Base-by-base conservation (phyloP, 2,797 vertebrate species). In the Orientallactaga sibirica region DNA sequence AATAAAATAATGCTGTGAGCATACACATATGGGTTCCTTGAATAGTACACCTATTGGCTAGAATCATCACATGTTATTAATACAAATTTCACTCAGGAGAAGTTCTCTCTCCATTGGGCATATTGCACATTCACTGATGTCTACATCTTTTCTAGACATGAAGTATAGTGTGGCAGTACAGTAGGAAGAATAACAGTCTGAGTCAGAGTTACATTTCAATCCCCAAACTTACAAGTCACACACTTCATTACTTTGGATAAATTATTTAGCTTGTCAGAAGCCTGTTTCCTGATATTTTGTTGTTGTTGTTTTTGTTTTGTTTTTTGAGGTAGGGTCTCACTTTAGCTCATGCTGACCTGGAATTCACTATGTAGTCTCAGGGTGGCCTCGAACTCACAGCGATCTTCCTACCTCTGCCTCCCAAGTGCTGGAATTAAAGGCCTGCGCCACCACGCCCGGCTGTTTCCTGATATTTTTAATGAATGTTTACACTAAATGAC, bases 111-210 rank as follows among this genome's bases (percentile, higher is more conserved):
- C 61, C 43, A 77, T 15, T 71, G 18, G 6, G 5, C 15, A 88
- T 20, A 86, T 41, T 48, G 79, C 15, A 66, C 33, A 68, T 37
- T 79, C 78, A 33, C 6, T 48, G 43, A 18, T 58, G 24, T 27
- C 14, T 73, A 55, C 83, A 91, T 29, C 82, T 76, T 80, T 86
- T 80, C 84, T 70, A 87, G 58, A 18, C 41, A 76, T 75, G 18
- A 90, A 83, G 27, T 64, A 81, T 25, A 73, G 15, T 18, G 4
- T 2, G 73, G 20, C n/a, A 25, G 10, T n/a, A 7, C 12, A 79
- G 18, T 64, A 37, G 43, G 33, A 68, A 67, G 25, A 86, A 27
- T 83, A 70, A 61, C 68, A 75, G 2, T 77, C n/a, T 37, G n/a
- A 61, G 27, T 61, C 66, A 76, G 75, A 79, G 64, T 89, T 41